Percentiles rank a stretch among this genome's conserved stretches.
Conservation (phyloP, 2,113 vertebrate species). For the Probosciger aterrimus region DNA sequence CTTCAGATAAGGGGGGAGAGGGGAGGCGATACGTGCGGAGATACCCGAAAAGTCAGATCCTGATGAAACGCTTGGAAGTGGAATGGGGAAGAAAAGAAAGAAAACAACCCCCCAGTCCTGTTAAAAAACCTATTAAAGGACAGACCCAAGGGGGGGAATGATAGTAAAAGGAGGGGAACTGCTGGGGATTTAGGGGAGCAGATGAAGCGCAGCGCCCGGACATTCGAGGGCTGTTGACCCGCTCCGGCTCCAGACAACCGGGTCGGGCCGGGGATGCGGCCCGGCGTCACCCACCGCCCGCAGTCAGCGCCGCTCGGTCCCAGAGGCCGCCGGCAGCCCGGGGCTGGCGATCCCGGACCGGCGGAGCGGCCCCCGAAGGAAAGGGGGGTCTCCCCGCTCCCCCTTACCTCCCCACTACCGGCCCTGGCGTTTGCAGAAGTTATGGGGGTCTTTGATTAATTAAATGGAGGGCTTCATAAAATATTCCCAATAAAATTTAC, state of each 20-base stretch:
- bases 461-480: slow-evolving; percentile 68
- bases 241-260: slow-evolving; percentile 55
- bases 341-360: background rate
- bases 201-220: background rate
- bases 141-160: background rate
- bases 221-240: slow-evolving; percentile 52
- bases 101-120: background rate
- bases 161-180: slow-evolving; percentile 21
- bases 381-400: background rate
- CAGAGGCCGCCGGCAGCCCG: background rate
- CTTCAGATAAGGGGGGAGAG: slow-evolving; percentile 55
- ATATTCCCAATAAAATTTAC: slow-evolving; percentile 74
- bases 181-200: background rate
- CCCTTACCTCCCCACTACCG: slow-evolving; percentile 3
- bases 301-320: background rate
- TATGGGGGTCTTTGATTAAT: slow-evolving; percentile 64
- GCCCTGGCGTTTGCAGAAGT: slow-evolving; percentile 61
- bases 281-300: slow-evolving; percentile 73
- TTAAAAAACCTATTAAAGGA: slow-evolving; percentile 62
- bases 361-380: background rate
- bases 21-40: background rate
- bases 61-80: slow-evolving; percentile 39
- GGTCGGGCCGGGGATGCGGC: slow-evolving; percentile 75
- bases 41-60: slow-evolving; percentile 50
- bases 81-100: background rate